Conservation (phyloP, 2,888 invertebrate species). For the Julus scanicus region DNA sequence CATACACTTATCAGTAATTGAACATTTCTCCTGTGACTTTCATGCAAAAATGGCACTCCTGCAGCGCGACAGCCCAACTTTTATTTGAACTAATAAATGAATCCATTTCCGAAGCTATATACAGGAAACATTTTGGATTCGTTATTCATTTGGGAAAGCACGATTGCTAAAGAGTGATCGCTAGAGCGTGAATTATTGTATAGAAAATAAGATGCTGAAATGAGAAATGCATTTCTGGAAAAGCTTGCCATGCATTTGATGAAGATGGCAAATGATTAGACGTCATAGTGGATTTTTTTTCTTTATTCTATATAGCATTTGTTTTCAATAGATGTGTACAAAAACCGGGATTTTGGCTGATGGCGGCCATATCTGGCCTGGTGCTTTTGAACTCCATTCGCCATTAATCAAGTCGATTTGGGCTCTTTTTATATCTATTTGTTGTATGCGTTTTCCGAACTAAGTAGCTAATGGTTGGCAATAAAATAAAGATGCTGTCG, state of each 20-base stretch:
- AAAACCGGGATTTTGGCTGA: not conserved
- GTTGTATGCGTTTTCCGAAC: slow-evolving; percentile 21
- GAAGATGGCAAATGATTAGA: slow-evolving; percentile 33
- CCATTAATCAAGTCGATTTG: slow-evolving; percentile 17
- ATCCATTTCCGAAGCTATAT: slow-evolving; percentile 33
- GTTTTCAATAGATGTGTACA: not conserved
- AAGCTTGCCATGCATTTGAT: not conserved
- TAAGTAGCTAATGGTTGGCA: not conserved
- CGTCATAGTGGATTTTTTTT: slow-evolving; percentile 24
- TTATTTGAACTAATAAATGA: slow-evolving; percentile 33
- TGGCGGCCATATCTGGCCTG: not conserved
- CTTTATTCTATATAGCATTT: too few species aligned
- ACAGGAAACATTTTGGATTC: slow-evolving; percentile 28
- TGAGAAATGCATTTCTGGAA: not conserved
- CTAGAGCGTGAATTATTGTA: slow-evolving; percentile 21
- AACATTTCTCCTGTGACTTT: slow-evolving; percentile 33
- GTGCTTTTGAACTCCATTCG: slow-evolving; percentile 9
- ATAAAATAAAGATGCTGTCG: slow-evolving; percentile 15
- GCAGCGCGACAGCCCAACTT: not conserved
- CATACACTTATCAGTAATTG: slow-evolving; percentile 22
- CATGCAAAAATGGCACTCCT: slow-evolving; percentile 33
- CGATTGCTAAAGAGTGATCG: slow-evolving; percentile 6
- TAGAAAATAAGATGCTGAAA: not conserved
- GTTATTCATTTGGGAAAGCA: slow-evolving; percentile 28
- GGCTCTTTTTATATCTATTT: not conserved